These are phyloP conservation scores for Pyrochroa serraticornis DNA, from an alignment of 2,888 invertebrate species.

Conservation along the genomic window DNA sequence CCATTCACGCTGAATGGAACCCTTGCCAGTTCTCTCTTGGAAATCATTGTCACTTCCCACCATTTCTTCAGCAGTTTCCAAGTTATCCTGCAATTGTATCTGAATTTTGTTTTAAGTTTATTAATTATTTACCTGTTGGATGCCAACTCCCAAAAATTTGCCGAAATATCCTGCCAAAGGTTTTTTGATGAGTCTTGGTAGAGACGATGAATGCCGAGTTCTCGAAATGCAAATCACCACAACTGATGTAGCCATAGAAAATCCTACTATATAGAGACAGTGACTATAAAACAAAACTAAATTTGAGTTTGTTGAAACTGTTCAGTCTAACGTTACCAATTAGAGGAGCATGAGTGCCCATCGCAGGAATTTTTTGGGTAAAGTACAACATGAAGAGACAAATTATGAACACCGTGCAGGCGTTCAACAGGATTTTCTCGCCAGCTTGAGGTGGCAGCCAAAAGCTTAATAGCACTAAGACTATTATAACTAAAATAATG, in stretches of 20 bases:
- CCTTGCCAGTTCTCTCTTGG: slow-evolving; percentile 51
- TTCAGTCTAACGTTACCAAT: slow-evolving; percentile 56
- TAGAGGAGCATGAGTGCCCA: slow-evolving; percentile 63
- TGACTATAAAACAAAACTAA: slow-evolving; percentile 65
- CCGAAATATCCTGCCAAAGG: slow-evolving; percentile 57
- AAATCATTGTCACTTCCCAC: slow-evolving; percentile 56
- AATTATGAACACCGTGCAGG: slow-evolving; percentile 65
- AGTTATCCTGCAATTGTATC: slow-evolving; percentile 42
- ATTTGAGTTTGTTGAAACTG: slow-evolving; percentile 2
- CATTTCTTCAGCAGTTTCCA: slow-evolving; percentile 56
- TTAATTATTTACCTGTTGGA: slow-evolving; percentile 52
- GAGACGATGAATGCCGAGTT: slow-evolving; percentile 55
- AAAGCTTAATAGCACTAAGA: slow-evolving; percentile 66
- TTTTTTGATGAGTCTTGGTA: slow-evolving; percentile 62
- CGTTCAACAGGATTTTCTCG: slow-evolving; percentile 68
- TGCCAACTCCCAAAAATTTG: slow-evolving; percentile 55
- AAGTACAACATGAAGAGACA: slow-evolving; percentile 70
- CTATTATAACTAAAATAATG: slow-evolving; percentile 61
- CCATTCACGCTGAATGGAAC: slow-evolving; percentile 66
- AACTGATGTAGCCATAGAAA: slow-evolving; percentile 62
- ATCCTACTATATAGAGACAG: slow-evolving; percentile 61
- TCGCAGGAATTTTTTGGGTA: slow-evolving; percentile 63
- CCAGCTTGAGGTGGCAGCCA: slow-evolving; percentile 71
- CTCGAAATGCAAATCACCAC: slow-evolving; percentile 62
- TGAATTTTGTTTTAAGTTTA: slow-evolving; percentile 12